phyloP scores from a whole-genome alignment of 2,888 invertebrate species.

The Aricia artaxerxes region DNA sequence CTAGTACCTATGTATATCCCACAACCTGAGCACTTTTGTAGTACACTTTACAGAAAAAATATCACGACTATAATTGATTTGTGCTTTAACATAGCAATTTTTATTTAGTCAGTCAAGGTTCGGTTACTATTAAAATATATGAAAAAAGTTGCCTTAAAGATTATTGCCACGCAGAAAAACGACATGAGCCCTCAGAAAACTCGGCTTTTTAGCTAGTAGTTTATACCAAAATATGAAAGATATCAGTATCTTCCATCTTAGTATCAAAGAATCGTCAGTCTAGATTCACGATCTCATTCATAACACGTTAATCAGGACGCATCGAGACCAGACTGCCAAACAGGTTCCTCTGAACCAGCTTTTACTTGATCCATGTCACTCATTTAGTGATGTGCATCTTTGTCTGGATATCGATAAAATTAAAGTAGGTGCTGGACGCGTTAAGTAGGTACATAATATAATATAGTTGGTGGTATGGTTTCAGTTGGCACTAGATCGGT shows the following conservation, averaged over 20 bases:
- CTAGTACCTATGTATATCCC: no score
- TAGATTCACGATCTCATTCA: neutral
- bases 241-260: neutral
- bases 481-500: neutral
- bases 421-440: neutral
- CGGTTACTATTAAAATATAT: no score
- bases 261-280: neutral
- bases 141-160: no score
- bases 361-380: constrained; percentile 6
- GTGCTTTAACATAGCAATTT: no score
- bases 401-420: neutral
- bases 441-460: neutral
- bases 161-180: no score
- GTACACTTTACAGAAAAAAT: no score
- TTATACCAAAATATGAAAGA: no score
- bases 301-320: constrained; percentile 15
- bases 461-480: neutral
- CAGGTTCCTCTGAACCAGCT: constrained; percentile 13
- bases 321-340: constrained; percentile 1
- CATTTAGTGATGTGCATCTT: neutral
- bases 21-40: no score
- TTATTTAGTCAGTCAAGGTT: no score
- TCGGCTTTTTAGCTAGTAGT: no score
- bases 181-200: no score
- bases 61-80: no score